Conservation (phyloP, 1,140 invertebrate genomes). For the Acromyrmex heyeri region DNA sequence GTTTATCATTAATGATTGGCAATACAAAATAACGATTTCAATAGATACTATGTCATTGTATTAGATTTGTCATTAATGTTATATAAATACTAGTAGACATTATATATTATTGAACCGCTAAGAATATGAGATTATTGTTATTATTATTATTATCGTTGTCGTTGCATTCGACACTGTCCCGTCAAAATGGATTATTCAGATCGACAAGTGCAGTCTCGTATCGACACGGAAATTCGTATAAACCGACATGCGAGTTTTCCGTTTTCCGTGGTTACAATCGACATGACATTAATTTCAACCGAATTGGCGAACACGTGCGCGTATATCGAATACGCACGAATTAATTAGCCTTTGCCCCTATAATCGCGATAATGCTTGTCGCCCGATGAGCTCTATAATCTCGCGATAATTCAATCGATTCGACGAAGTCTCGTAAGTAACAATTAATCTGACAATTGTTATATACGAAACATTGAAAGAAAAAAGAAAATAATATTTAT, state of each 20-base stretch:
- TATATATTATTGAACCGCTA: not conserved
- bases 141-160: not conserved
- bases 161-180: no score
- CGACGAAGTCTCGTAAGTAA: not conserved
- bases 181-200: slow-evolving; percentile 36
- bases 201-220: slow-evolving; percentile 25
- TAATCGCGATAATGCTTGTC: slow-evolving; percentile 45
- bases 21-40: not conserved
- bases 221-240: slow-evolving; percentile 38
- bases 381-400: not conserved
- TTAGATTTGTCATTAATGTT: not conserved
- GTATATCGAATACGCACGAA: slow-evolving; percentile 32
- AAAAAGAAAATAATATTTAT: not conserved
- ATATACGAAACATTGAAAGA: not conserved
- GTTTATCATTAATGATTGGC: not conserved
- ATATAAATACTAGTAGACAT: not conserved
- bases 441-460: not conserved
- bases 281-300: slow-evolving; percentile 47
- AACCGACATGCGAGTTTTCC: slow-evolving; percentile 43
- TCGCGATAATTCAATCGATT: slow-evolving; percentile 48
- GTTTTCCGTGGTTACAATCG: slow-evolving; percentile 29
- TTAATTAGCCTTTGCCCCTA: slow-evolving; percentile 54
- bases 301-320: not conserved
- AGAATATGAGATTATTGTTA: not conserved
- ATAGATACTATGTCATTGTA: not conserved